Conservation (phyloP, 1,140 invertebrate species). For the Carposina sasakii region DNA sequence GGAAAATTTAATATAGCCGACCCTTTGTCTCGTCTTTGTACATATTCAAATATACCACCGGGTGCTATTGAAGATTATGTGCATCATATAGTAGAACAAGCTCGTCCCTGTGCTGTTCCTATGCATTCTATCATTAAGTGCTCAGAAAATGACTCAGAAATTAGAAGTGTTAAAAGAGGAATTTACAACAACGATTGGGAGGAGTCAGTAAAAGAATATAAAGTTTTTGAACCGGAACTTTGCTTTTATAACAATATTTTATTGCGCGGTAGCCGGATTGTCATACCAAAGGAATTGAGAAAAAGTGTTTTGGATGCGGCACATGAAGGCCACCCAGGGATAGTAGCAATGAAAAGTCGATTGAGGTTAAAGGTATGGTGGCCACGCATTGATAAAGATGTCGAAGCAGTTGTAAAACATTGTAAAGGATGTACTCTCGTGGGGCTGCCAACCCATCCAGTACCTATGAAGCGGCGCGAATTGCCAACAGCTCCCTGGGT, state of each 20-base stretch:
- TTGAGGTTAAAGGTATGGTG: constrained; percentile 4
- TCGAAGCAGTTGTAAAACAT: not conserved
- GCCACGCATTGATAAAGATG: not conserved
- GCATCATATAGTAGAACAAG: not conserved
- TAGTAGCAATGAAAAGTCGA: constrained; percentile 1
- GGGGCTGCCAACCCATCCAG: not conserved
- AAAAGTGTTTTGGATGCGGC: not conserved
- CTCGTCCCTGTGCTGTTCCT: not conserved
- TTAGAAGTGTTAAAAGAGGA: not conserved
- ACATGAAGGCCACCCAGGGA: constrained; percentile 5
- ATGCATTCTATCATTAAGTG: not conserved
- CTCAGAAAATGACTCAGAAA: not conserved
- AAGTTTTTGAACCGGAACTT: not conserved
- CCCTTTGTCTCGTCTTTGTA: not conserved
- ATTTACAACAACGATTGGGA: constrained; percentile 4
- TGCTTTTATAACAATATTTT: constrained; percentile 1
- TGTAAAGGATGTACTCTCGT: constrained; percentile 2
- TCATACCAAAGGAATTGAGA: not conserved
- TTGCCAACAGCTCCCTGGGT: not conserved
- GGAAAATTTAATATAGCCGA: not conserved
- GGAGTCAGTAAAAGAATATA: not conserved
- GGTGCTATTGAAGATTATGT: constrained; percentile 1
- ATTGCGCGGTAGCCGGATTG: not conserved
- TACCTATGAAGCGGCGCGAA: not conserved
- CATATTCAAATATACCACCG: not conserved